Percentiles rank a stretch among this genome's conserved stretches.
Evolutionary conservation across 2,797 vertebrate genomes (phyloP).

Genomic region (Alfaro cultratus): DNA sequence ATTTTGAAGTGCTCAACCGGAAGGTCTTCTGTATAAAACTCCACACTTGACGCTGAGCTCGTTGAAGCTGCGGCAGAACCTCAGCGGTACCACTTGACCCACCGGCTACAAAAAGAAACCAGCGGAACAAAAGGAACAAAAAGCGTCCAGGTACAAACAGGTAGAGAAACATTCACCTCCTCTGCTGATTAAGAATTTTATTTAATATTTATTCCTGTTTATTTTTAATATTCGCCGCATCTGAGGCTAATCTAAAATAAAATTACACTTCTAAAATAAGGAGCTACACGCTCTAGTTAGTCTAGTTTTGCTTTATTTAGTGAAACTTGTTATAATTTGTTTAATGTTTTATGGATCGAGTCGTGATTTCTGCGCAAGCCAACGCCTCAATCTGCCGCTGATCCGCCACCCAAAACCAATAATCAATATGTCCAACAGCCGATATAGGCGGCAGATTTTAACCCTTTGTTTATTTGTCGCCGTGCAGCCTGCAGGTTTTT

Average conservation of each 20-base stretch:
- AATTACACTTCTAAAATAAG: background rate
- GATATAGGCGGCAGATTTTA: background rate
- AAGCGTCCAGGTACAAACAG: conserved; percentile 4
- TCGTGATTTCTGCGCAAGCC: conserved; percentile 8
- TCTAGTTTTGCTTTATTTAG: background rate
- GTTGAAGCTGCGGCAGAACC: conserved; percentile 39
- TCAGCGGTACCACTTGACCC: conserved; percentile 1
- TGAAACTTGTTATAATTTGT: background rate
- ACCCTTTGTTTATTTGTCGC: background rate
- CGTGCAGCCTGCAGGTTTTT: background rate
- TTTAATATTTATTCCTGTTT: background rate
- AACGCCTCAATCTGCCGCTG: conserved; percentile 25
- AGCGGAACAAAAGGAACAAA: conserved; percentile 14
- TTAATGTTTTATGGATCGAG: background rate
- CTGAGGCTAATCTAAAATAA: background rate
- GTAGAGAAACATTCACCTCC: background rate
- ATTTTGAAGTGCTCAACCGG: conserved; percentile 15
- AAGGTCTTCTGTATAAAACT: background rate
- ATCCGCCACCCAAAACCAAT: background rate
- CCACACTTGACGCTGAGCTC: conserved; percentile 23
- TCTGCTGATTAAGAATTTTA: background rate
- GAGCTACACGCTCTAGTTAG: background rate
- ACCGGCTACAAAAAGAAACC: background rate
- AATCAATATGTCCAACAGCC: background rate
- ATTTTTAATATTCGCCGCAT: background rate